Conservation (phyloP, 2,888 invertebrate species). For the Agrilus biguttatus region DNA sequence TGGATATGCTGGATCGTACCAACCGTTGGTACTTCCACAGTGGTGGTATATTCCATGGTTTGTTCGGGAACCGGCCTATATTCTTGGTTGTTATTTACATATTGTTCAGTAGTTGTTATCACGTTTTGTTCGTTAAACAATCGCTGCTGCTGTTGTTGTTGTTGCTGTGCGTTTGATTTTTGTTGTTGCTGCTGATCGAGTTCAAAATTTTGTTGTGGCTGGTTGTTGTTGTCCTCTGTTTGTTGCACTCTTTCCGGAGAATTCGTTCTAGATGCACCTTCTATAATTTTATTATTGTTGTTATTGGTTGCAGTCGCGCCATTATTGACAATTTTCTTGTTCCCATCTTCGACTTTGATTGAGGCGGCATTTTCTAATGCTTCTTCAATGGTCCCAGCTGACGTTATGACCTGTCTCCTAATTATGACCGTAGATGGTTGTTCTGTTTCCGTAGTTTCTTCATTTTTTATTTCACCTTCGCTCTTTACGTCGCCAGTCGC, state of each 20-base stretch:
- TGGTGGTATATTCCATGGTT: conserved; percentile 30
- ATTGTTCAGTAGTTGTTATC: conserved; percentile 9
- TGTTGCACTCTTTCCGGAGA: conserved; percentile 1
- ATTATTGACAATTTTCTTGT: conserved; percentile 26
- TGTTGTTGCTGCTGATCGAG: conserved; percentile 9
- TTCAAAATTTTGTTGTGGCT: not conserved
- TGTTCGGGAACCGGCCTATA: conserved; percentile 30
- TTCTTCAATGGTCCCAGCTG: conserved; percentile 27
- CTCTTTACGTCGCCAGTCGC: conserved; percentile 5
- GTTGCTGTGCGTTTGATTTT: conserved; percentile 9
- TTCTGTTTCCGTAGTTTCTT: conserved; percentile 19
- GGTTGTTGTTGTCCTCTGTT: conserved; percentile 3
- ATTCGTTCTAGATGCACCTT: conserved; percentile 5
- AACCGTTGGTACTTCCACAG: conserved; percentile 12
- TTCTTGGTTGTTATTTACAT: conserved; percentile 20
- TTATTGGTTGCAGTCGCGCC: conserved; percentile 9
- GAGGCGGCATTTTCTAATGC: conserved; percentile 12
- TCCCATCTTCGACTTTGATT: conserved; percentile 17
- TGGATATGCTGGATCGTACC: conserved; percentile 21
- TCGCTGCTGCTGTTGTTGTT: not conserved
- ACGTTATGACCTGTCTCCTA: conserved; percentile 23
- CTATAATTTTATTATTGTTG: conserved; percentile 7
- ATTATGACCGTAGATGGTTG: conserved; percentile 8
- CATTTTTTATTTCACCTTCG: conserved; percentile 33
- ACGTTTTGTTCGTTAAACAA: conserved; percentile 6